phyloP scores from a whole-genome alignment of 2,113 vertebrate genomes.

The Eclectus roratus region DNA sequence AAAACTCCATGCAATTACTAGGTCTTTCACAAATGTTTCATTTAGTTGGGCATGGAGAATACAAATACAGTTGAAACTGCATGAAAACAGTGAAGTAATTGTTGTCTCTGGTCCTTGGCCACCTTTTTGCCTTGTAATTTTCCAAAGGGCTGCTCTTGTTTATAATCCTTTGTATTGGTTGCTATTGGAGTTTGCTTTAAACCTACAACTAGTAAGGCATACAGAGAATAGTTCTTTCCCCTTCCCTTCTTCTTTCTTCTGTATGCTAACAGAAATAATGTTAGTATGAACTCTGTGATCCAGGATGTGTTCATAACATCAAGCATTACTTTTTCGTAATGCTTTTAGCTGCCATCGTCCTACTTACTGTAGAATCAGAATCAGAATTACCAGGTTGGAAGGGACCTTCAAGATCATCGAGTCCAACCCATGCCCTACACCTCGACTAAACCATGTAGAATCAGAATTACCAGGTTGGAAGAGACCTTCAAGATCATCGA shows the following conservation, averaged over 20 bases:
- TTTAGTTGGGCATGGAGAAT: neutral
- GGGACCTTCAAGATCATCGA: too few relatives aligned
- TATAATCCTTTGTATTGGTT: neutral
- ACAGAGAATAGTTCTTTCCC: neutral
- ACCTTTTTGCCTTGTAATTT: constrained; percentile 9
- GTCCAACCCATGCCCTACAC: too few relatives aligned
- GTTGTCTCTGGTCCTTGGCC: neutral
- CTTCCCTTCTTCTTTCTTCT: neutral
- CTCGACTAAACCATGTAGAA: too few relatives aligned
- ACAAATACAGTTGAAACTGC: neutral
- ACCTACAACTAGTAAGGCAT: neutral
- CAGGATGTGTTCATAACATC: neutral
- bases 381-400: too few relatives aligned
- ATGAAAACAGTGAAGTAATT: neutral
- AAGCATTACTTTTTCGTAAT: neutral
- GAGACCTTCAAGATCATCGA: too few relatives aligned
- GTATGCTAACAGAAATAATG: neutral
- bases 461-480: too few relatives aligned
- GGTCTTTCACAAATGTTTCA: neutral
- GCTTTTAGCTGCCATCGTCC: neutral
- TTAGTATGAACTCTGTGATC: neutral
- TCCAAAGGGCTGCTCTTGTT: neutral
- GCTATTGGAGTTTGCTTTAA: neutral
- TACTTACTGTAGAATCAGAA: neutral
- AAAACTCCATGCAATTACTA: neutral